Conservation (phyloP, 2,797 vertebrate genomes). For the Danio choprae region DNA sequence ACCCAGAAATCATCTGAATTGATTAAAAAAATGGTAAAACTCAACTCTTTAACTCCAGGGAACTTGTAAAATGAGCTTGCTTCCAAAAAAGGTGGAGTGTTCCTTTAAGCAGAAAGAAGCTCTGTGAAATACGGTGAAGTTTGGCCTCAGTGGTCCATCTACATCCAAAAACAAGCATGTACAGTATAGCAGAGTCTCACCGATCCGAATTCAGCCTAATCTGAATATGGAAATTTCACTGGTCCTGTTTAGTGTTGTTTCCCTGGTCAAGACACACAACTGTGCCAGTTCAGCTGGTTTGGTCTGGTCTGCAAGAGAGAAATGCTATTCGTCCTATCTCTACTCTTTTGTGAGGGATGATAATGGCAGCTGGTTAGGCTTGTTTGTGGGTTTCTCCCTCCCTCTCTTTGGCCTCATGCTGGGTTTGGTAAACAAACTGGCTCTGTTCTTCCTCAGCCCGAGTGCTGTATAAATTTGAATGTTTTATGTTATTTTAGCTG, state of each 20-base stretch:
- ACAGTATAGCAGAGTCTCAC: not conserved
- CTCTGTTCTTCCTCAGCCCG: not conserved
- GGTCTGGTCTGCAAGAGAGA: slow-evolving; percentile 25
- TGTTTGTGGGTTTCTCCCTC: slow-evolving; percentile 14
- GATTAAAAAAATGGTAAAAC: no score
- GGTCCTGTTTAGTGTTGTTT: slow-evolving; percentile 22
- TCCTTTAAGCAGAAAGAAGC: not conserved
- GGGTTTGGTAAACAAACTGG: slow-evolving; percentile 52
- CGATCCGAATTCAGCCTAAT: slow-evolving; percentile 1
- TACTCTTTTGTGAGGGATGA: slow-evolving; percentile 41
- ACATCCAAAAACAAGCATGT: not conserved
- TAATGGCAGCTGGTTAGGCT: slow-evolving; percentile 27
- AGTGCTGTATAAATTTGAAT: slow-evolving; percentile 3
- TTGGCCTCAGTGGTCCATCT: not conserved
- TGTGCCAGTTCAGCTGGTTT: not conserved
- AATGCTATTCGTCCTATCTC: slow-evolving; percentile 15
- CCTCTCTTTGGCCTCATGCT: slow-evolving; percentile 33
- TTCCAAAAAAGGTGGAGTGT: no score
- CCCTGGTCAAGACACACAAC: slow-evolving; percentile 7
- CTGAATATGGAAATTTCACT: slow-evolving; percentile 25
- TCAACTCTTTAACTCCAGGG: no score
- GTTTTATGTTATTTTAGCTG: slow-evolving; percentile 11
- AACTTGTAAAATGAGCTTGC: no score
- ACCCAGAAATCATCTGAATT: no score
- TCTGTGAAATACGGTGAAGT: slow-evolving; percentile 5